Evolutionary conservation across 1,140 invertebrate species (phyloP).

Genomic region (Apis mellifera): DNA sequence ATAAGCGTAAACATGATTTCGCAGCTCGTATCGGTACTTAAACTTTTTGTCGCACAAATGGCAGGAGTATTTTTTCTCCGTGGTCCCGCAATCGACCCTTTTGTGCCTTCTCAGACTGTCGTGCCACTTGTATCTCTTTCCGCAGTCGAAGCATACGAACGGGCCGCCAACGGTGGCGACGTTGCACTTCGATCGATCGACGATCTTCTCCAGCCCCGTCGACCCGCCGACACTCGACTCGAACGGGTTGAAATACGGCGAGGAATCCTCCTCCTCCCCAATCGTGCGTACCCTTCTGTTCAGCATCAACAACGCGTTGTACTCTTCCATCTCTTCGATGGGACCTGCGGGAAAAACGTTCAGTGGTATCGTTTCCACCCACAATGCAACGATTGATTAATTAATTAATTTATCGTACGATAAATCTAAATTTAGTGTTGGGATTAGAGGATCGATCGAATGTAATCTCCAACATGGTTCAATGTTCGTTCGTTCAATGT

Average conservation of each 20-base stretch:
- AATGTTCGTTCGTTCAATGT: background rate
- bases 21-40: slow-evolving; percentile 76
- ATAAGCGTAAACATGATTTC: slow-evolving; percentile 72
- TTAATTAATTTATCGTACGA: no score
- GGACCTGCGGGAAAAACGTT: slow-evolving; percentile 53
- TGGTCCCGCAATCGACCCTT: slow-evolving; percentile 82
- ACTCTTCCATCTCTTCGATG: slow-evolving; percentile 41
- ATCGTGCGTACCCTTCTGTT: slow-evolving; percentile 59
- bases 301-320: slow-evolving; percentile 60
- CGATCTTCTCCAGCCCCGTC: background rate
- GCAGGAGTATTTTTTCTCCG: slow-evolving; percentile 75
- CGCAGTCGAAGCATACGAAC: slow-evolving; percentile 73
- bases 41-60: slow-evolving; percentile 73
- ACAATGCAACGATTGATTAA: background rate
- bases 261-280: slow-evolving; percentile 12
- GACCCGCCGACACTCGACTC: background rate
- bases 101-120: slow-evolving; percentile 81
- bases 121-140: slow-evolving; percentile 81
- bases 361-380: slow-evolving; percentile 14
- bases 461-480: background rate
- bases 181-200: slow-evolving; percentile 34
- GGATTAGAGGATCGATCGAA: background rate
- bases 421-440: background rate
- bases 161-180: slow-evolving; percentile 34
- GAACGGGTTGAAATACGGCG: slow-evolving; percentile 20